These are phyloP conservation scores for Margaritifera margaritifera DNA, from an alignment of 2,888 invertebrate species.

Conservation along the genomic window DNA sequence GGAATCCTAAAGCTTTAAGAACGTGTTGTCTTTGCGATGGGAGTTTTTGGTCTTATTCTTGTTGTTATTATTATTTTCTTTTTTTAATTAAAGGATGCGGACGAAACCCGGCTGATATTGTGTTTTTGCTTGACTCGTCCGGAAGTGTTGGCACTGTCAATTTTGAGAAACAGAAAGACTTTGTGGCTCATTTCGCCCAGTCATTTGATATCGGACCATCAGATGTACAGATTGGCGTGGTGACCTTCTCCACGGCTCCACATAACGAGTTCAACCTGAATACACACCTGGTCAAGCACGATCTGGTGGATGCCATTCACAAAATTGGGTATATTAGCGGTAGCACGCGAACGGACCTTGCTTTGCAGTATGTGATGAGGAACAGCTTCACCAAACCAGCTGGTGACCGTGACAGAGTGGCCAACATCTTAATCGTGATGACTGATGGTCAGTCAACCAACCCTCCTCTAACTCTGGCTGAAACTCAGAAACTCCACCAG, in stretches of 20 bases:
- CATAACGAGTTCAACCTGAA: slow-evolving; percentile 58
- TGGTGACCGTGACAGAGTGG: slow-evolving; percentile 51
- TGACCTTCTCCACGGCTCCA: slow-evolving; percentile 47
- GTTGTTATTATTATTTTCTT: too few relatives aligned
- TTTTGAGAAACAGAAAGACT: slow-evolving; percentile 54
- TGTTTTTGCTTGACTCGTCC: slow-evolving; percentile 56
- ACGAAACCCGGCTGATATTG: slow-evolving; percentile 54
- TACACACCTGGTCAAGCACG: slow-evolving; percentile 34
- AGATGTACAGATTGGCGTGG: slow-evolving; percentile 56
- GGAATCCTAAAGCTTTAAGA: too few relatives aligned
- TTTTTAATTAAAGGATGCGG: slow-evolving; percentile 43
- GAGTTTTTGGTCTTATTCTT: too few relatives aligned
- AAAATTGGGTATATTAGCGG: slow-evolving; percentile 53
- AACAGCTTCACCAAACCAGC: slow-evolving; percentile 51
- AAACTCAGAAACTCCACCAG: slow-evolving; percentile 42
- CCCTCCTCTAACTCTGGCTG: slow-evolving; percentile 34
- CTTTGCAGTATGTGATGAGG: slow-evolving; percentile 50
- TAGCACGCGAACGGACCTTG: slow-evolving; percentile 61
- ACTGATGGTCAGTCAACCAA: slow-evolving; percentile 56
- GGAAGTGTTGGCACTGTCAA: slow-evolving; percentile 51
- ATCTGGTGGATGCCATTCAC: slow-evolving; percentile 44
- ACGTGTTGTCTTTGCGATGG: too few relatives aligned
- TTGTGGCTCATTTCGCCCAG: slow-evolving; percentile 54
- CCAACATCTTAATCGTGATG: slow-evolving; percentile 58
- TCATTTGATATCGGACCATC: slow-evolving; percentile 54